A percentile compares a stretch with the other conserved stretches of the same genome.
phyloP scores from a whole-genome alignment of 2,113 vertebrate species.

The Murina feae region DNA sequence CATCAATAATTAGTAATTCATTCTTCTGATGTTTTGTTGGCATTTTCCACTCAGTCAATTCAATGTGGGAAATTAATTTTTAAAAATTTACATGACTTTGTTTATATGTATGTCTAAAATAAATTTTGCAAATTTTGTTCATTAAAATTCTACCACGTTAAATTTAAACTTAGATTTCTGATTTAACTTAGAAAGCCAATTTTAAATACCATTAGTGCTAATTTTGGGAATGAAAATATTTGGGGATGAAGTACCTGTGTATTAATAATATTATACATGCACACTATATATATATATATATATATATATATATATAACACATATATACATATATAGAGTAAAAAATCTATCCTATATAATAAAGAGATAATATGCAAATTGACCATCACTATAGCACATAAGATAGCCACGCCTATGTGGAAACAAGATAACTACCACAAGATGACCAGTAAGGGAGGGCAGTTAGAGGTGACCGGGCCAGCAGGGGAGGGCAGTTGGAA shows the following conservation, averaged over 20 bases:
- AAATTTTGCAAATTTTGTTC: background rate
- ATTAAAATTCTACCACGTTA: background rate
- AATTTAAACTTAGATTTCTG: constrained; percentile 35
- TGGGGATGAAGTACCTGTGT: background rate
- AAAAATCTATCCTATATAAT: background rate
- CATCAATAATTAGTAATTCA: background rate
- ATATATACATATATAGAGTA: background rate
- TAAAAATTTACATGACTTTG: background rate
- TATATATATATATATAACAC: background rate
- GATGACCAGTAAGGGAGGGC: no score
- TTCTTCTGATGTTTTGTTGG: background rate
- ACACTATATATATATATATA: no score
- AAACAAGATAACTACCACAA: no score
- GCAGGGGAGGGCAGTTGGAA: no score
- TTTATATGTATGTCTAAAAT: background rate
- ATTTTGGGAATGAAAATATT: background rate
- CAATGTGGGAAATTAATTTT: background rate
- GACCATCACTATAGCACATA: no score
- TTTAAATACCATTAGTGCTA: constrained; percentile 9
- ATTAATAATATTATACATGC: background rate
- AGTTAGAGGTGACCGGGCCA: no score
- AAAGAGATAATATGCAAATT: no score
- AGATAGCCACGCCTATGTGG: no score
- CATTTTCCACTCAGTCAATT: constrained; percentile 24
- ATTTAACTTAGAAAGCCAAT: constrained; percentile 23